A percentile compares a stretch with the other conserved stretches of the same genome.
Evolutionary conservation across 2,797 vertebrate genomes (phyloP).

Genomic region (Meda fulgida): DNA sequence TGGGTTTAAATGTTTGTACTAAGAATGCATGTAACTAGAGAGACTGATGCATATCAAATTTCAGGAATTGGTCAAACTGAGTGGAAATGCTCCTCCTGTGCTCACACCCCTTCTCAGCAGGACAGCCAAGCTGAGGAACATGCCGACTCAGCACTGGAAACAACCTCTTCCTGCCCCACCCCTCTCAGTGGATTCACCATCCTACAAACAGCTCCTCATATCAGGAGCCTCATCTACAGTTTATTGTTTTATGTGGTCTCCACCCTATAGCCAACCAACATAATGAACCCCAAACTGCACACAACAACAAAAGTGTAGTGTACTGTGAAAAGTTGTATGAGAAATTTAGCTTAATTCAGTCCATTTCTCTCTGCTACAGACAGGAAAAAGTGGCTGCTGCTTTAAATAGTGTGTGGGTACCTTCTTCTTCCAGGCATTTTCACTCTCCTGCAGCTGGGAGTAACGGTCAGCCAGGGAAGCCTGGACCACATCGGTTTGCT

Average conservation of each 20-base stretch:
- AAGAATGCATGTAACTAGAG: neutral
- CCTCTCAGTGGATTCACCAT: constrained; percentile 13
- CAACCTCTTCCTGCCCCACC: constrained; percentile 34
- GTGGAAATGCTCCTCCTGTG: constrained; percentile 1
- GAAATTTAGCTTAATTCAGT: constrained; percentile 32
- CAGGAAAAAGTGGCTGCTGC: neutral
- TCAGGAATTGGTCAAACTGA: neutral
- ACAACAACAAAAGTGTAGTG: constrained; percentile 16
- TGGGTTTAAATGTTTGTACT: neutral
- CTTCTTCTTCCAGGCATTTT: constrained; percentile 82
- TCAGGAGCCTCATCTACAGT: constrained; percentile 13
- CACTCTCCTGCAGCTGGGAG: constrained; percentile 77
- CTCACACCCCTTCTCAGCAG: constrained; percentile 17
- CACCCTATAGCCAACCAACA: neutral
- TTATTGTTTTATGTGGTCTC: constrained; percentile 5
- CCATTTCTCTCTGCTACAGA: constrained; percentile 18
- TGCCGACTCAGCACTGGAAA: constrained; percentile 40
- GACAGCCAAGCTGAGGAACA: constrained; percentile 10
- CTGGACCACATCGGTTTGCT: constrained; percentile 62
- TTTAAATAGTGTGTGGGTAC: constrained; percentile 59
- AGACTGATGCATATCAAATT: neutral
- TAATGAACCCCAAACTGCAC: neutral
- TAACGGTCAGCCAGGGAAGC: constrained; percentile 75
- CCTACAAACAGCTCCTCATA: constrained; percentile 6
- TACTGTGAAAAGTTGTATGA: neutral